Base-by-base conservation (phyloP, 2,797 vertebrate species). In the Sebastes variabilis region DNA sequence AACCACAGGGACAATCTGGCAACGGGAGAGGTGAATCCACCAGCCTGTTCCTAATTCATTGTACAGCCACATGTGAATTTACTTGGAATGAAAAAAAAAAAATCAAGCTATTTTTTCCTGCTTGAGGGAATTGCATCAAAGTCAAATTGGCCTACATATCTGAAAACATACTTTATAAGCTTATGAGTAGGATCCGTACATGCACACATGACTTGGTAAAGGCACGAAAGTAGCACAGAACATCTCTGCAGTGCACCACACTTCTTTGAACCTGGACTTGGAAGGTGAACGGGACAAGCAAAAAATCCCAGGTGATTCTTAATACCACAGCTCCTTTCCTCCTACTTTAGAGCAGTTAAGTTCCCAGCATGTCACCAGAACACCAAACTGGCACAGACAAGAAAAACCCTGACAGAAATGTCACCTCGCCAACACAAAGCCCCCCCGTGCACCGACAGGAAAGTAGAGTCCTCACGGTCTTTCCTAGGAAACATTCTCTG, bases 121-220 rank as follows among this genome's bases (percentile, higher is more conserved):
- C 89, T 87, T 89, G 27, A 84, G 89, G 84, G 87, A 87, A 88
- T 88, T 75, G 78, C 80, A 81, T 88, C 82, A 91, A 90, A 83
- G 88, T 87, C 66, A 85, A 89, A 89, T 79, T 86, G 77, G 66
- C 84, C 84, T 89, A 92, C 79, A 83, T 90, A 87, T 72, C 72
- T 58, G 69, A 22, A 88, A 80, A 85, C 75, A 82, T 60, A 76
- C 77, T 82, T 68, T 58, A 58, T 81, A 74, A 84, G 62, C 78
- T 5, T 61, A 52, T 64, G 72, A 78, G 66, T 42, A 36, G 65
- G 61, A 77, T 79, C 72, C 10, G 32, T 71, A 64, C 42, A 71
- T 80, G 67, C 49, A 65, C 64, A 67, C 32, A 52, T 42, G 34
- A 74, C 55, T 75, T 24, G 67, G 67, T 81, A 38, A 83, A 58